Conservation (phyloP, 1,140 invertebrate genomes). For the Drosophila virilis region DNA sequence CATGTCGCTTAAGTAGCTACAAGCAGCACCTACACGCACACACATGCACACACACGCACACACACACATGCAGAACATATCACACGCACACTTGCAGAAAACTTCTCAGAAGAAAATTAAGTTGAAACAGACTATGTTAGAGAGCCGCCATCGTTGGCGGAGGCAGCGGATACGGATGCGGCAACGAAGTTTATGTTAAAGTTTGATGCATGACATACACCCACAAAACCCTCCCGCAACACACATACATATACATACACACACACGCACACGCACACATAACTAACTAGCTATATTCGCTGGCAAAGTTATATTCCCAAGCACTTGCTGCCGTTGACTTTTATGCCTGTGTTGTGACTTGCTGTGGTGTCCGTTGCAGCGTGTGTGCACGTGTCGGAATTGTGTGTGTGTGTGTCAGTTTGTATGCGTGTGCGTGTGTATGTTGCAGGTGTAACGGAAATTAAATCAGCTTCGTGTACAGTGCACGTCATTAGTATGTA, state of each 20-base stretch:
- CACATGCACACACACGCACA: slow-evolving; percentile 1
- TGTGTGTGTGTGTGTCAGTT: slow-evolving; percentile 9
- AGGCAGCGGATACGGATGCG: slow-evolving; percentile 74
- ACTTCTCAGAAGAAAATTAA: slow-evolving; percentile 53
- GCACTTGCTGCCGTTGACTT: slow-evolving; percentile 63
- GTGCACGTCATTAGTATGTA: slow-evolving; percentile 80
- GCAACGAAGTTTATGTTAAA: slow-evolving; percentile 80
- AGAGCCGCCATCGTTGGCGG: slow-evolving; percentile 13
- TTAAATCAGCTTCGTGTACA: slow-evolving; percentile 78
- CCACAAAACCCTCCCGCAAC: slow-evolving; percentile 17
- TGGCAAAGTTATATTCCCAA: slow-evolving; percentile 62
- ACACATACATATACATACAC: slow-evolving; percentile 45
- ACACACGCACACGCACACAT: slow-evolving; percentile 1
- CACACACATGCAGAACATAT: not conserved
- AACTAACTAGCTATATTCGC: slow-evolving; percentile 67
- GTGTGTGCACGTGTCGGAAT: not conserved
- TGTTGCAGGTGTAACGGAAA: slow-evolving; percentile 70
- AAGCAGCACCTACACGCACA: slow-evolving; percentile 25
- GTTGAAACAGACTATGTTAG: slow-evolving; percentile 50
- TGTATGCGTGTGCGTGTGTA: slow-evolving; percentile 18
- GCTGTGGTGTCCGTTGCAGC: slow-evolving; percentile 66
- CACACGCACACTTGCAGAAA: slow-evolving; percentile 28
- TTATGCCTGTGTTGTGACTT: slow-evolving; percentile 67
- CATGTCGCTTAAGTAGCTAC: slow-evolving; percentile 43
- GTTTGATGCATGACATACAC: slow-evolving; percentile 70